These are phyloP conservation scores for Eclectus roratus DNA, from an alignment of 2,113 vertebrate species.

Conservation along the genomic window DNA sequence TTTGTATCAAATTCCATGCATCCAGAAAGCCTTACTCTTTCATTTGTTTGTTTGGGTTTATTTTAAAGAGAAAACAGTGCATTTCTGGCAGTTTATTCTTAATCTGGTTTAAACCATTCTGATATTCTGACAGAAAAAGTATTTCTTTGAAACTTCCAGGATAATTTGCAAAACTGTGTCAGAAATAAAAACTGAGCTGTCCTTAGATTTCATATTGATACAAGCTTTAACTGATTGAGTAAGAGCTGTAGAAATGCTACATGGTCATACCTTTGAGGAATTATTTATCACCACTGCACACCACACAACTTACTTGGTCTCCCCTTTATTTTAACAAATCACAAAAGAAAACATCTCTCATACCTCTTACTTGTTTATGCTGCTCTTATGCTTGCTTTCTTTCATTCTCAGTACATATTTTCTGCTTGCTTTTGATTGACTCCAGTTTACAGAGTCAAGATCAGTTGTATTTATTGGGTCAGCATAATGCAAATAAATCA, in stretches of 20 bases:
- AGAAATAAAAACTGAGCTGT: not conserved
- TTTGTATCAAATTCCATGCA: not conserved
- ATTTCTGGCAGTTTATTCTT: not conserved
- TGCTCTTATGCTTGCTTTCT: not conserved
- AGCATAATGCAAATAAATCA: not conserved
- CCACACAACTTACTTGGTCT: not conserved
- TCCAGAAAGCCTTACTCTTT: not conserved
- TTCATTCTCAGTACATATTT: not conserved
- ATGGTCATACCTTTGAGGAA: not conserved
- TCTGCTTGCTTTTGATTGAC: not conserved
- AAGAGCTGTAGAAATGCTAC: not conserved
- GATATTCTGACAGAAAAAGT: not conserved
- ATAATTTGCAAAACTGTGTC: not conserved
- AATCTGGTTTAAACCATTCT: not conserved
- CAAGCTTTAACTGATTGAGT: not conserved
- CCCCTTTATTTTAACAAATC: not conserved
- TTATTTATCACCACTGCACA: not conserved
- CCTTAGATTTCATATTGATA: not conserved
- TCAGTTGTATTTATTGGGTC: not conserved
- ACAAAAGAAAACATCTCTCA: not conserved
- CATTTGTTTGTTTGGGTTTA: not conserved
- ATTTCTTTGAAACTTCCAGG: not conserved
- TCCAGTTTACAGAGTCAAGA: not conserved
- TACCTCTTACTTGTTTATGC: not conserved
- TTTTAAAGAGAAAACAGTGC: not conserved